These are phyloP conservation scores for Gnathochromis pfefferi DNA, from an alignment of 2,113 vertebrate species.

Conservation along the genomic window DNA sequence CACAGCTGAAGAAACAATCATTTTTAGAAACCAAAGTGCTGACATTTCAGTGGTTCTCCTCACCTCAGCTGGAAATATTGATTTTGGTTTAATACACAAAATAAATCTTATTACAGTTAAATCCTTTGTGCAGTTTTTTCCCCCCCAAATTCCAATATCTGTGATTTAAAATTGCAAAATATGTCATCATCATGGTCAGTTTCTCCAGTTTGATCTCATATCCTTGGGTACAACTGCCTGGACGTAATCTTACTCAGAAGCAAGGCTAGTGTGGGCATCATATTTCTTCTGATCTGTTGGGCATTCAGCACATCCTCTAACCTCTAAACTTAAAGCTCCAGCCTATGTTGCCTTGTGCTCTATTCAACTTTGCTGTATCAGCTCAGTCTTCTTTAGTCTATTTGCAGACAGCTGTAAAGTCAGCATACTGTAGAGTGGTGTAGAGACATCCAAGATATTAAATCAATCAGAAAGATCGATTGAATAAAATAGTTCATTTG, in stretches of 20 bases:
- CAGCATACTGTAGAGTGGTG: neutral
- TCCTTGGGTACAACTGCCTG: neutral
- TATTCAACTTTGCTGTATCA: neutral
- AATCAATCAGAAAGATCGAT: neutral
- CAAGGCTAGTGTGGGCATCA: neutral
- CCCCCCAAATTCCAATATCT: neutral
- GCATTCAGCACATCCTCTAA: neutral
- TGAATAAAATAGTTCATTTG: neutral
- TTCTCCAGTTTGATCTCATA: neutral
- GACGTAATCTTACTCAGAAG: neutral
- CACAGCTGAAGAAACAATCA: neutral
- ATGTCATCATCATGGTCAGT: neutral
- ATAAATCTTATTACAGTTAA: neutral
- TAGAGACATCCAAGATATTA: neutral
- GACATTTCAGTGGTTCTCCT: neutral
- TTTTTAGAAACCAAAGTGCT: neutral
- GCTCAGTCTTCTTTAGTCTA: neutral
- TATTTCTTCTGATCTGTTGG: neutral
- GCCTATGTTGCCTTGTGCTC: neutral
- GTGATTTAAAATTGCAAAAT: neutral
- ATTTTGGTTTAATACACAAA: neutral
- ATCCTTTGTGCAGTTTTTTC: accelerated
- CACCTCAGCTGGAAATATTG: neutral
- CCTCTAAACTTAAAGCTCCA: neutral
- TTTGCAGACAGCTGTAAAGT: neutral